These are phyloP conservation scores for Coryphaenoides rupestris DNA, from an alignment of 2,113 vertebrate genomes.

Conservation along the genomic window DNA sequence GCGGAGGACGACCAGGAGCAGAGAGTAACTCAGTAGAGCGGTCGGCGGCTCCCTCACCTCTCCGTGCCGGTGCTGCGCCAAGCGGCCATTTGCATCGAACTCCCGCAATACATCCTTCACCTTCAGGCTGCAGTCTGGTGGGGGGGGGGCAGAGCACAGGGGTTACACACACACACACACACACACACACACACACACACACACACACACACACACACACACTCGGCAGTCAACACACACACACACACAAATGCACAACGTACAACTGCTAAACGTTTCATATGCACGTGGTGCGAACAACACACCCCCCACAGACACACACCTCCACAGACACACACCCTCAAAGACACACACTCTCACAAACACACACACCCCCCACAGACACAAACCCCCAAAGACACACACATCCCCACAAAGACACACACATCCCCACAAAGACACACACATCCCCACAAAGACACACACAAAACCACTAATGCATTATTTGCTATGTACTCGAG, in stretches of 20 bases:
- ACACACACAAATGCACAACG: conserved; percentile 5
- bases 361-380: too few relatives aligned
- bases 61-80: conserved; percentile 76
- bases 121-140: conserved; percentile 82
- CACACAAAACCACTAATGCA: neutral
- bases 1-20: neutral
- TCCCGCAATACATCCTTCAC: conserved; percentile 88
- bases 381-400: too few relatives aligned
- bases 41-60: conserved; percentile 77
- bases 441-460: neutral
- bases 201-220: conserved; percentile 1
- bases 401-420: neutral
- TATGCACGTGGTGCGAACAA: too few relatives aligned
- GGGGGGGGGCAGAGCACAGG: conserved; percentile 30
- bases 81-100: conserved; percentile 75
- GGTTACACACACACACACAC: conserved; percentile 29
- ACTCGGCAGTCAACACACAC: too few relatives aligned
- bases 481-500: too few relatives aligned
- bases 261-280: neutral
- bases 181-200: neutral
- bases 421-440: too few relatives aligned
- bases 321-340: neutral
- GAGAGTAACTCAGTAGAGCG: conserved; percentile 23
- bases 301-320: too few relatives aligned
- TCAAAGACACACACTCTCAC: neutral